Conservation (phyloP, 2,113 vertebrate species). For the Dasyornis broadbenti region DNA sequence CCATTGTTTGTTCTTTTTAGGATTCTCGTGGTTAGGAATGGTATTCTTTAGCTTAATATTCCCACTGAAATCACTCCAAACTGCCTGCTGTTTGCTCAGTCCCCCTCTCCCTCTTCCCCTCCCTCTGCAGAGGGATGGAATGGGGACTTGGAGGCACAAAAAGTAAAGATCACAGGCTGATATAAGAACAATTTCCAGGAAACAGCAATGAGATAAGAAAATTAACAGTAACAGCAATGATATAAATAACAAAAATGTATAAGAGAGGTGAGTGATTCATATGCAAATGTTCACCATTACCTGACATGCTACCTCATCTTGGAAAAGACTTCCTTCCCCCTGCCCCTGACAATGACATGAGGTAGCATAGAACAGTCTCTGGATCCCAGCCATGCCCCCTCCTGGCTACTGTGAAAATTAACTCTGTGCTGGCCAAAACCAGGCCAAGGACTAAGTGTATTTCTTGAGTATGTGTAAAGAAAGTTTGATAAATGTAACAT, state of each 20-base stretch:
- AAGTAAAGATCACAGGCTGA: not conserved
- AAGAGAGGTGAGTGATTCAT: not conserved
- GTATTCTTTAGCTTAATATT: not conserved
- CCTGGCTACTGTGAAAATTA: not conserved
- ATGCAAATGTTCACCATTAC: not conserved
- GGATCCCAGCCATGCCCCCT: not conserved
- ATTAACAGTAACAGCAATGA: not conserved
- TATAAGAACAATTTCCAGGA: not conserved
- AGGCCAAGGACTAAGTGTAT: not conserved
- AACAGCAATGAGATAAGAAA: not conserved
- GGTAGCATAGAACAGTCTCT: not conserved
- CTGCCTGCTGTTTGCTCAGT: not conserved
- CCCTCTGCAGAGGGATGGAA: not conserved
- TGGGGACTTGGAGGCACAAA: not conserved
- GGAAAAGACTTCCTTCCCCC: not conserved
- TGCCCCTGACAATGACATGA: not conserved
- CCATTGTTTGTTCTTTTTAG: fast-evolving
- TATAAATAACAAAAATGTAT: not conserved
- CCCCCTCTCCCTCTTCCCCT: not conserved
- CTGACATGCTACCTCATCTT: too few species aligned
- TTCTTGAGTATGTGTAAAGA: not conserved
- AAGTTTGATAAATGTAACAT: not conserved
- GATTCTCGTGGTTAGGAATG: not conserved
- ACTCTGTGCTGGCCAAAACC: not conserved
- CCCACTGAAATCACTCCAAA: not conserved